Conservation (phyloP, 2,797 vertebrate genomes). For the Sciurus carolinensis region DNA sequence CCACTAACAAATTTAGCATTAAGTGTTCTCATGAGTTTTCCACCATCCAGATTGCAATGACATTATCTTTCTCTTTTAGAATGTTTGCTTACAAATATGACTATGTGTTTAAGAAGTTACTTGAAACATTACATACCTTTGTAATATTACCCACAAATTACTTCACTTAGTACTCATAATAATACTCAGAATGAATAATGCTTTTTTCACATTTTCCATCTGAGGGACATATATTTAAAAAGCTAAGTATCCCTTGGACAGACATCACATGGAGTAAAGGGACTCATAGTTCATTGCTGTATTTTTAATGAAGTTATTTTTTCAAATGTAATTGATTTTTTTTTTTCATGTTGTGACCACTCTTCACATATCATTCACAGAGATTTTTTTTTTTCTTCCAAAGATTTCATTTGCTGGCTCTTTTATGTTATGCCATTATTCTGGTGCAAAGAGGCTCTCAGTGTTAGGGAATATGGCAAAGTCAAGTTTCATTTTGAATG, state of each 20-base stretch:
- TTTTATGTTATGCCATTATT: background rate
- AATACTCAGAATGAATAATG: background rate
- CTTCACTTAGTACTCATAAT: background rate
- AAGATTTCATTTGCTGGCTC: background rate
- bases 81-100: background rate
- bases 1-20: background rate
- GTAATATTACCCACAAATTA: background rate
- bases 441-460: background rate
- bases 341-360: background rate
- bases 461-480: background rate
- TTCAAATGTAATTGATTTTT: background rate
- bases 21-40: background rate
- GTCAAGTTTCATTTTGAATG: background rate
- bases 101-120: background rate
- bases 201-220: background rate
- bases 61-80: background rate
- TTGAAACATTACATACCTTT: background rate
- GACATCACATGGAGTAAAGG: background rate
- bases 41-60: background rate
- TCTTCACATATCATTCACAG: background rate
- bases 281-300: background rate
- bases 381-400: background rate
- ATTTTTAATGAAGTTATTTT: background rate
- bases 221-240: background rate
- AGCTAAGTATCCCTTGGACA: background rate